Evolutionary conservation across 1,140 invertebrate species (phyloP), one percentile per base, ranked within the genome.

Genomic region (Hyposmocoma kahamanoa): DNA sequence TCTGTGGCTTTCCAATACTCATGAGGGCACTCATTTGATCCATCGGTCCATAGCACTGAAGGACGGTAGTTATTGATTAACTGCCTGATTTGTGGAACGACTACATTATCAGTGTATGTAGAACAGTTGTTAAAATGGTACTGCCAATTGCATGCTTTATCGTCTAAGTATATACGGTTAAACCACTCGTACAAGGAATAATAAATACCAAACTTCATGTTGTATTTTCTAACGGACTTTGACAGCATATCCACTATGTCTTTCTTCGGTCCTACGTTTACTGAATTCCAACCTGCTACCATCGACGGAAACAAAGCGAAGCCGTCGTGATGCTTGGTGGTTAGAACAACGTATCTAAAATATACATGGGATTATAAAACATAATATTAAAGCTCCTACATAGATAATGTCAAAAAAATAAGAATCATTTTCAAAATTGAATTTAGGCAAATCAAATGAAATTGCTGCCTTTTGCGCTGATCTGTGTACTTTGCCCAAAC

Each of bases 241-340:
- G 93, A 87, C 3, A 97, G 72, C 56, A 96, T 94, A 42, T 92
- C 92, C 36, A 97, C 85, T 26, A 98, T 72, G 86, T 98, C 95
- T 49, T 90, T 84, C 47, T 93, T 90, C 10, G 96, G 95, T 26
- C 97, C 97, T 48, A 96, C 88, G 65, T 97, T 96, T 49, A 91
- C 75, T 0, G 95, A 87, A 86, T 98, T 98, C 96, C 96, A 98
- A 67, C 95, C 94, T 0, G 95, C 92, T 48, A 91, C 90, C 57
- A 90, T 91, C 0, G 95, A 97, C 21, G 96, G 96, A 91, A 95
- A 98, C 19, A 97, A 48, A 0, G 96, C 95, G 63, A 89, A 98
- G 9, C 96, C 96, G 82, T 98, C 96, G 73, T 98, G 96, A 88
- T 98, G 97, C 86, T 98, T 98, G 63, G 92, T 95, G 1, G 96